Conservation (phyloP, 1,140 invertebrate genomes). For the Asbolus verrucosus region DNA sequence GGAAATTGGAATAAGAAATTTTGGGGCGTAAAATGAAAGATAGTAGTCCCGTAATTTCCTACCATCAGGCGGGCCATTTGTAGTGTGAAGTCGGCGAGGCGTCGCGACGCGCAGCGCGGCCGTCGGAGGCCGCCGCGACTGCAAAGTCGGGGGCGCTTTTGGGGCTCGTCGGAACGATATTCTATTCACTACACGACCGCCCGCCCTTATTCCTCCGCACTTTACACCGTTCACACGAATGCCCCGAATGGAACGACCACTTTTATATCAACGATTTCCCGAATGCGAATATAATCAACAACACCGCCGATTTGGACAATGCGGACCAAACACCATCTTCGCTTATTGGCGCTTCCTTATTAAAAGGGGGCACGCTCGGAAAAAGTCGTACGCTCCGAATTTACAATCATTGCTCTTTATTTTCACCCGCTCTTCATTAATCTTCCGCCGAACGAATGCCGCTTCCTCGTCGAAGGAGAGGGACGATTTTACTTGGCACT, state of each 20-base stretch:
- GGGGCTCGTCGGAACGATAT: conserved; percentile 49
- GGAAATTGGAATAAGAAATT: conserved; percentile 70
- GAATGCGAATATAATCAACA: conserved; percentile 4
- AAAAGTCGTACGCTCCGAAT: no score
- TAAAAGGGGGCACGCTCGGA: no score
- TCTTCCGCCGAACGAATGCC: no score
- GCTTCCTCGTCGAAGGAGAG: no score
- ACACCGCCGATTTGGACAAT: no score
- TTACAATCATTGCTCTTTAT: no score
- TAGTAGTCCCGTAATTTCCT: conserved; percentile 67
- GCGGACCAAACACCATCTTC: no score
- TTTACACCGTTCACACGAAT: conserved; percentile 29
- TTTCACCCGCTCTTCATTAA: no score
- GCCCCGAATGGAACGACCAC: conserved; percentile 28
- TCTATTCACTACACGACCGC: conserved; percentile 57
- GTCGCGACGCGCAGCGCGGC: conserved; percentile 22
- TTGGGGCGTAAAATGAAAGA: conserved; percentile 69
- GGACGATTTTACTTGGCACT: no score
- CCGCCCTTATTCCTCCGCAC: neutral
- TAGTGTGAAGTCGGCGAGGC: conserved; percentile 40
- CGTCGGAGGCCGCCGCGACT: conserved; percentile 36
- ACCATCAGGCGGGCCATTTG: conserved; percentile 51
- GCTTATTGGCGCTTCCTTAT: no score
- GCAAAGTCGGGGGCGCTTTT: conserved; percentile 49
- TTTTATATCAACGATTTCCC: conserved; percentile 10